These are phyloP conservation scores for Conomelus anceps DNA, from an alignment of 2,888 invertebrate genomes.

Conservation along the genomic window DNA sequence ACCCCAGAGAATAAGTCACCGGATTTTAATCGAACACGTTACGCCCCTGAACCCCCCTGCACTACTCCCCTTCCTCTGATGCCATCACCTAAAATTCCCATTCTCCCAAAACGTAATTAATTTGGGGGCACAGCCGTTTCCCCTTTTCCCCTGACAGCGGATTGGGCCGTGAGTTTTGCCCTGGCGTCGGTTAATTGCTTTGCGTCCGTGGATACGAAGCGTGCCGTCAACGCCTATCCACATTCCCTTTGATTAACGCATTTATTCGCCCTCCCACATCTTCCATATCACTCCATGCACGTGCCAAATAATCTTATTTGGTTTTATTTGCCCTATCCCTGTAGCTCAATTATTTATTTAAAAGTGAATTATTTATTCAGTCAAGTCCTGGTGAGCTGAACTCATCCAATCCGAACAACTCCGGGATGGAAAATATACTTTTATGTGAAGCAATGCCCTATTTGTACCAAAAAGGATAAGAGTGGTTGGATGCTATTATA, in stretches of 20 bases:
- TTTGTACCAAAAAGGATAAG: too few species aligned
- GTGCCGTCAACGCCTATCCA: neutral
- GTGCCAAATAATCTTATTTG: neutral
- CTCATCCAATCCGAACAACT: too few species aligned
- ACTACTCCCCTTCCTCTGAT: neutral
- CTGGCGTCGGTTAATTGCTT: neutral
- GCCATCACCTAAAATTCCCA: neutral
- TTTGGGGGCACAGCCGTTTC: neutral
- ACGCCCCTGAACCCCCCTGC: too few species aligned
- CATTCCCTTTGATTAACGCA: neutral
- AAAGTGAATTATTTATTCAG: neutral
- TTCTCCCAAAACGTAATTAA: neutral
- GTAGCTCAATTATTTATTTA: neutral
- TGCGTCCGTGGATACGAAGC: neutral
- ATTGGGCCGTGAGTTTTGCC: neutral
- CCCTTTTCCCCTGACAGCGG: neutral
- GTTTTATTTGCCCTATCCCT: neutral
- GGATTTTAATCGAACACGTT: neutral
- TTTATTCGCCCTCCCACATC: neutral
- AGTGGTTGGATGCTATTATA: too few species aligned
- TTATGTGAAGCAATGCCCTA: too few species aligned
- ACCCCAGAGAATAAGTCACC: neutral
- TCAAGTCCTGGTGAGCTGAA: neutral
- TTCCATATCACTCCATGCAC: neutral
- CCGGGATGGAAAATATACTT: too few species aligned